These are phyloP conservation scores for Temnothorax rugatulus DNA, from an alignment of 2,888 invertebrate species.

Conservation along the genomic window DNA sequence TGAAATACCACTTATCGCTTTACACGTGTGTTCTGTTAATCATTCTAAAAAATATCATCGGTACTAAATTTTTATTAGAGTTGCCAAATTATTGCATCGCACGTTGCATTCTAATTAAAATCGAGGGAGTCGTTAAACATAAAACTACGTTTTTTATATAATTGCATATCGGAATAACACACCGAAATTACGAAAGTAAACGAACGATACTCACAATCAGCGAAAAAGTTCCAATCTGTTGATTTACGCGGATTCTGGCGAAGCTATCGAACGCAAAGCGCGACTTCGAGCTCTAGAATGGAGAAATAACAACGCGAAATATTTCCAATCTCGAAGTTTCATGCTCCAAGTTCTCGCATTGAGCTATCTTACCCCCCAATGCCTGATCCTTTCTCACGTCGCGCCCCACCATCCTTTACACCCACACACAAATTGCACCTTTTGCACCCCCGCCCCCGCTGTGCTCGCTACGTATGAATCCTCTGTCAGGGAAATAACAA, in stretches of 20 bases:
- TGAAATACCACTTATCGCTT: neutral
- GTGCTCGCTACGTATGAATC: slow-evolving; percentile 71
- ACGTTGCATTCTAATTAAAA: neutral
- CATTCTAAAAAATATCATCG: neutral
- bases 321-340: slow-evolving; percentile 75
- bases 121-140: neutral
- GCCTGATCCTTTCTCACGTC: slow-evolving; percentile 16
- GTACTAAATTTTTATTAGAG: neutral
- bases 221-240: slow-evolving; percentile 67
- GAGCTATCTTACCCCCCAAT: slow-evolving; percentile 54
- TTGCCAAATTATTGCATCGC: neutral
- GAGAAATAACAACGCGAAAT: slow-evolving; percentile 67
- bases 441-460: slow-evolving; percentile 29
- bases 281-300: slow-evolving; percentile 12
- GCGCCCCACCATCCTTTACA: slow-evolving; percentile 3
- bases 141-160: neutral
- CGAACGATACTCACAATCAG: slow-evolving; percentile 33
- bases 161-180: neutral
- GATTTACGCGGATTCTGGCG: slow-evolving; percentile 65
- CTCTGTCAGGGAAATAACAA: slow-evolving; percentile 70
- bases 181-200: slow-evolving; percentile 8
- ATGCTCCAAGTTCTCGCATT: slow-evolving; percentile 67
- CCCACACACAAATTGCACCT: slow-evolving; percentile 30
- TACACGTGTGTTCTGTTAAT: neutral
- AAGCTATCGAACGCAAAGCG: slow-evolving; percentile 34